phyloP scores from a whole-genome alignment of 2,888 invertebrate genomes.

The Melinopterus prodromus region DNA sequence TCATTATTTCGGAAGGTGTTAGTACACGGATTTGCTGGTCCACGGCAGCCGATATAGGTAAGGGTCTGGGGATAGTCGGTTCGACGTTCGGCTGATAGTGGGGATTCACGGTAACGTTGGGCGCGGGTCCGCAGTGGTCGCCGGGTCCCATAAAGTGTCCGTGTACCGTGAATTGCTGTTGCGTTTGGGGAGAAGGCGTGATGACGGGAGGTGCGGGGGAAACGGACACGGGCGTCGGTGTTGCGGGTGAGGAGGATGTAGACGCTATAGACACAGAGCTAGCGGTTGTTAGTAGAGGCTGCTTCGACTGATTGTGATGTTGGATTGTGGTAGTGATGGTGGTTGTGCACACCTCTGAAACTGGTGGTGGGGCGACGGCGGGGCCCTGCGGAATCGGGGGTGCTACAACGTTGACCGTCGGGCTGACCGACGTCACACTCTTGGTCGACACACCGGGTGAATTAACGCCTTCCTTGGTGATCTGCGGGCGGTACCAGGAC shows the following conservation, averaged over 20 bases:
- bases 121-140: constrained; percentile 69
- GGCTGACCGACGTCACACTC: constrained; percentile 43
- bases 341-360: constrained; percentile 61
- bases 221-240: constrained; percentile 37
- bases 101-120: constrained; percentile 74
- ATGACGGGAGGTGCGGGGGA: constrained; percentile 54
- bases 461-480: constrained; percentile 65
- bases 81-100: constrained; percentile 55
- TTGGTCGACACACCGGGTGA: constrained; percentile 60
- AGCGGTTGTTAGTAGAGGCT: constrained; percentile 38
- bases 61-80: constrained; percentile 35
- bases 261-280: constrained; percentile 43
- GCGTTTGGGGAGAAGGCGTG: constrained; percentile 55
- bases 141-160: constrained; percentile 60
- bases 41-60: constrained; percentile 54
- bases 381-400: constrained; percentile 42
- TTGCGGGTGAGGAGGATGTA: constrained; percentile 39
- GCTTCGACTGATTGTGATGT: constrained; percentile 27
- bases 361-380: constrained; percentile 49
- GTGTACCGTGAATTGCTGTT: constrained; percentile 61
- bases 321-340: constrained; percentile 53
- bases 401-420: constrained; percentile 40
- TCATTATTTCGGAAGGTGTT: constrained; percentile 90
- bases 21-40: constrained; percentile 89
- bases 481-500: constrained; percentile 60